phyloP scores from a whole-genome alignment of 2,888 invertebrate genomes.

The Leptogaster cylindrica region DNA sequence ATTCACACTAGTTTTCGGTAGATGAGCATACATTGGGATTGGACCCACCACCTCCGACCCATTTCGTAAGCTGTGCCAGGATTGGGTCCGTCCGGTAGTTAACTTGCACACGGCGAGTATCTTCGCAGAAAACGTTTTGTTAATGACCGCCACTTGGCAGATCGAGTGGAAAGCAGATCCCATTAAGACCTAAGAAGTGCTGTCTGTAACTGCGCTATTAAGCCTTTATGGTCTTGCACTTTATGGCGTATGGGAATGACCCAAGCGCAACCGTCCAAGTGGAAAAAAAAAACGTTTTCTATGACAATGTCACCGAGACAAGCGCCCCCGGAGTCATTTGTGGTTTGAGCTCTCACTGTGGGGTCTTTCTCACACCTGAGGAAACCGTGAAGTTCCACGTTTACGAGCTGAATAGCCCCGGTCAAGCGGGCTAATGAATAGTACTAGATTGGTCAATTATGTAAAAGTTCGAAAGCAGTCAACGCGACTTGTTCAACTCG shows the following conservation, averaged over 20 bases:
- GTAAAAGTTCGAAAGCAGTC: constrained; percentile 24
- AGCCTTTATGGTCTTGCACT: constrained; percentile 5
- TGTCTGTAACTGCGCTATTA: constrained; percentile 30
- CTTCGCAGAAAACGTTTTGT: constrained; percentile 13
- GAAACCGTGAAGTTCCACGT: background rate
- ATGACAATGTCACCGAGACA: constrained; percentile 22
- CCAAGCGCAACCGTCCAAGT: constrained; percentile 13
- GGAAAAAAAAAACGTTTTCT: constrained; percentile 32
- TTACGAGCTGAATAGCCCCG: background rate
- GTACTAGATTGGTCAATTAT: constrained; percentile 28
- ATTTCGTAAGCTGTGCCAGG: background rate
- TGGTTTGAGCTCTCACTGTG: constrained; percentile 1
- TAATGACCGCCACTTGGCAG: constrained; percentile 13
- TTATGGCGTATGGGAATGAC: background rate
- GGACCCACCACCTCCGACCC: constrained; percentile 2
- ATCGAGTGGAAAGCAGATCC: constrained; percentile 8
- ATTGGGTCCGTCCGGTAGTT: background rate
- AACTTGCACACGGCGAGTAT: background rate
- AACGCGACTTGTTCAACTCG: background rate
- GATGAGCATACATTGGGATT: background rate
- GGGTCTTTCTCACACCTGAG: constrained; percentile 14
- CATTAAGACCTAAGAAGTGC: constrained; percentile 22
- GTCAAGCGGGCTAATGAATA: constrained; percentile 20
- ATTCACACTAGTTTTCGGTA: constrained; percentile 12
- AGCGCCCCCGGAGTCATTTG: background rate